Evolutionary conservation across 2,113 vertebrate species (phyloP), one percentile per base, ranked within the genome.

Genomic region (Carassius auratus): DNA sequence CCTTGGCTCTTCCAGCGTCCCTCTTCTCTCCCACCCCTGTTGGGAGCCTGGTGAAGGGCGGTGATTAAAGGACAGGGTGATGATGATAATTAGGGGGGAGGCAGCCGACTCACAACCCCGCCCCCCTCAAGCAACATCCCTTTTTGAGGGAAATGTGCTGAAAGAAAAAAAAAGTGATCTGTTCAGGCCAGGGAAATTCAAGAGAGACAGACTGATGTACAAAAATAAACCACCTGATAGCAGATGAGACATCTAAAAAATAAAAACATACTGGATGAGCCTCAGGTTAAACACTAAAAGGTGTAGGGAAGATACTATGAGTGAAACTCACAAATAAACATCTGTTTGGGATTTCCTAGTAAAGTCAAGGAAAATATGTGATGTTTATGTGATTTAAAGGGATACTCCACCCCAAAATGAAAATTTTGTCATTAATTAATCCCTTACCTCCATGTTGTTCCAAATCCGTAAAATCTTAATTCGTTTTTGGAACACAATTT

Each of bases 141-240:
- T 26, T 26, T 26, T 26, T 26, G 26, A 26, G 64, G 14, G 30
- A 36, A 33, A 71, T 73, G 3, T 38, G 30, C 19, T 69, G 14
- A 71, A 71, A 3, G 3, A n/a, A 48, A 48, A 74, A 45, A 23
- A 10, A 8, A 21, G 6, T 4, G n/a, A 23, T 8, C 36, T 71
- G 68, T 71, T 36, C 4, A 26, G 5, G 21, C 6, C n/a, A 80
- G 7, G 64, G 59, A 80, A 62, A 64, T 62, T 23, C 52, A 59
- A 48, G 59, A 80, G 59, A 80, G 38, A 66, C n/a, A 59, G 76
- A 59, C 30, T 7, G 52, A 57, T 38, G 76, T 48, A 45, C 42
- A 64, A 64, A 59, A 80, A 64, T 64, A 80, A 64, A 64, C 59
- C 59, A 26, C 6, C 13, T 45, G 38, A 45, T 64, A 64, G 38